Evolutionary conservation across 2,888 invertebrate species (phyloP), one percentile per base, ranked within the genome.

Genomic region (Drosophila fulvimacula): DNA sequence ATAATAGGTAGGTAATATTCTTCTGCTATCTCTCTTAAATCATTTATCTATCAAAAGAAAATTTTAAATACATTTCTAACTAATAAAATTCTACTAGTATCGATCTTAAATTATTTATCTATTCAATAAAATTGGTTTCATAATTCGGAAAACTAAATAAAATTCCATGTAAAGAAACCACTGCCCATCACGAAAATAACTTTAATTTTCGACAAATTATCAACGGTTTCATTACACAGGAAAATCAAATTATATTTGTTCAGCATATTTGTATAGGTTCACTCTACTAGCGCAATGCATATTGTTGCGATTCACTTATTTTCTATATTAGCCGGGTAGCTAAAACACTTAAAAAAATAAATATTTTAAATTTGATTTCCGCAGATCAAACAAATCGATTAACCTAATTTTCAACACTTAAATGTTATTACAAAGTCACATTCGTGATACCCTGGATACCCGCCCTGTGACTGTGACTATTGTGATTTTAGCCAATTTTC

Each of bases 341-440:
- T 41, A 30, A 53, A 30, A 27, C 13, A 53, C 17, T 19, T 30
- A 27, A 24, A 3, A 34, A 34, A 52, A 27, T 13, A 38, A 38
- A 27, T 38, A 53, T 17, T 17, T 13, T 17, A 7, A 19, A 19
- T 5, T 53, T 53, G 27, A 17, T 39, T 30, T 6, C 13, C 5
- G 27, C 13, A 41, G 15, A 15, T 55, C 30, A 55, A 55, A 41
- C 15, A 30, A 32, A 19, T 30, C 39, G 30, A 39, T 46, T 13
- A 21, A 11, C 36, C n/a, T 19, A 56, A 15, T 34, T 27, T 42
- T 10, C 24, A 9, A 30, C 34, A 19, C 11, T 34, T 36, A 13
- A 17, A 36, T 38, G 1, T 36, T 5, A 21, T 56, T 13, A 19
- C 19, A 57, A 57, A 30, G 11, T 21, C 11, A 21, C 13, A 32